Conservation (phyloP, 2,888 invertebrate species). For the Drosophila demipolita region DNA sequence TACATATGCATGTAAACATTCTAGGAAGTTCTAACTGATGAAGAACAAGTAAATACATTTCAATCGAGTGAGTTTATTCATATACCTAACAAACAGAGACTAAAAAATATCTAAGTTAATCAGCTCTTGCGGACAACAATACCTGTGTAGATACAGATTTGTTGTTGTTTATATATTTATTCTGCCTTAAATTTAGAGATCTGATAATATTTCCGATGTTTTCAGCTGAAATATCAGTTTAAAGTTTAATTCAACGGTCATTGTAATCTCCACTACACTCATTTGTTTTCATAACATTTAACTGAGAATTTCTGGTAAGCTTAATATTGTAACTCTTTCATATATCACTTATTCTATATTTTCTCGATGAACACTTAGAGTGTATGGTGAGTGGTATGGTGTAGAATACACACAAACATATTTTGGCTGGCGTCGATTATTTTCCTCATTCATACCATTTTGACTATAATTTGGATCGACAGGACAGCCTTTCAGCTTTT, state of each 20-base stretch:
- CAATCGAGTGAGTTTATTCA: not conserved
- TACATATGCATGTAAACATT: conserved; percentile 35
- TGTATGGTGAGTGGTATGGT: not conserved
- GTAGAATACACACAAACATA: not conserved
- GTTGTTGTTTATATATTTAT: not conserved
- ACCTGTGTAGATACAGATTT: too few relatives aligned
- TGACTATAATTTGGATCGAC: too few relatives aligned
- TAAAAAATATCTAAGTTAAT: not conserved
- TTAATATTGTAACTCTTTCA: not conserved
- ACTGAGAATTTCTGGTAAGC: not conserved
- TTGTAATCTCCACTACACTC: not conserved
- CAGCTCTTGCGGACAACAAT: not conserved
- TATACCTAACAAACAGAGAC: not conserved
- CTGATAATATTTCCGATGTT: not conserved
- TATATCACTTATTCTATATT: not conserved
- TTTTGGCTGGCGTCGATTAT: not conserved
- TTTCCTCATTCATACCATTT: too few relatives aligned
- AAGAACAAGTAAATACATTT: not conserved
- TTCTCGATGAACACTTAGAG: not conserved
- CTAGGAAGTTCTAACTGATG: not conserved
- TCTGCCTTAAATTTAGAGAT: not conserved
- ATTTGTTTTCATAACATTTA: not conserved
- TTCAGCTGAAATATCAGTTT: not conserved
- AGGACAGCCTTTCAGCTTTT: not conserved
- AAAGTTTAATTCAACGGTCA: not conserved